These are phyloP conservation scores for Tetropium fuscum DNA, from an alignment of 2,888 invertebrate genomes.

Conservation along the genomic window DNA sequence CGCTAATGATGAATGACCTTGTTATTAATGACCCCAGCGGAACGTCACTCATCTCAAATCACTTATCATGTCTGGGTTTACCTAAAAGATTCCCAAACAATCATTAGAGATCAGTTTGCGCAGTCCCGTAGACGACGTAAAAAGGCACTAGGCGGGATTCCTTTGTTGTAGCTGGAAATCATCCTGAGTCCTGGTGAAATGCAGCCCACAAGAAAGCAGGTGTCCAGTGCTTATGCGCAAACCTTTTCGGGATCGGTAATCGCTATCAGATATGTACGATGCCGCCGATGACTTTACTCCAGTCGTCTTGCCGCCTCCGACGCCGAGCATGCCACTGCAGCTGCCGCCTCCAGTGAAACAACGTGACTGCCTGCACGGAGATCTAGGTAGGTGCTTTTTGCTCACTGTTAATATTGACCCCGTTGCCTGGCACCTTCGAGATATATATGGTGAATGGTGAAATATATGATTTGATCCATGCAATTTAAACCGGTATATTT, in stretches of 20 bases:
- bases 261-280: conserved; percentile 63
- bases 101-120: conserved; percentile 42
- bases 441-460: too few species aligned
- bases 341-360: conserved; percentile 30
- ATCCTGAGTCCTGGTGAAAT: conserved; percentile 40
- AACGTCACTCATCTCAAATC: conserved; percentile 30
- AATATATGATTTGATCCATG: too few species aligned
- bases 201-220: conserved; percentile 49
- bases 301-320: conserved; percentile 55
- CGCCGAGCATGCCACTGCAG: conserved; percentile 39
- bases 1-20: conserved; percentile 10
- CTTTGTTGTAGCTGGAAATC: conserved; percentile 29
- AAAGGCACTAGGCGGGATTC: conserved; percentile 31
- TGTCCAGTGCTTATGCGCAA: conserved; percentile 64
- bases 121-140: conserved; percentile 28
- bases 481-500: too few species aligned
- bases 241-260: conserved; percentile 61
- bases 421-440: too few species aligned
- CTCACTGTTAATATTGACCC: not conserved
- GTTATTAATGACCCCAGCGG: conserved; percentile 29
- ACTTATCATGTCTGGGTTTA: conserved; percentile 35
- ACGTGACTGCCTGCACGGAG: conserved; percentile 34
- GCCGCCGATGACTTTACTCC: conserved; percentile 58
- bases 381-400: conserved; percentile 17
- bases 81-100: conserved; percentile 41